These are phyloP conservation scores for Tokudaia tokunoshimensis DNA, from an alignment of 2,797 vertebrate species.

Conservation along the genomic window DNA sequence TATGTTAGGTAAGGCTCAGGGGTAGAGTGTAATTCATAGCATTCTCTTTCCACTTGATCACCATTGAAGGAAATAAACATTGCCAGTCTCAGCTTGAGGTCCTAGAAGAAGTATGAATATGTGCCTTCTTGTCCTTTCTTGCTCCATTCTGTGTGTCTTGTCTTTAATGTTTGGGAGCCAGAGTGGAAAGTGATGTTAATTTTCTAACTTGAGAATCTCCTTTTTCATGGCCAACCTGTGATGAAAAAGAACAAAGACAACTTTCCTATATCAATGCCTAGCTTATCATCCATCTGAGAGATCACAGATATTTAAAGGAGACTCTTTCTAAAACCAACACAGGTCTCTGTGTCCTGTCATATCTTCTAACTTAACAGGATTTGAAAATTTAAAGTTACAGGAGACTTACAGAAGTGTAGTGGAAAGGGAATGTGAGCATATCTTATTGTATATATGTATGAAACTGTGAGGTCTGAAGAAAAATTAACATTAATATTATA, in stretches of 20 bases:
- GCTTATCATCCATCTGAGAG: not conserved
- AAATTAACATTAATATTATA: not conserved
- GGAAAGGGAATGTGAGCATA: not conserved
- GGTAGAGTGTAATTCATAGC: not conserved
- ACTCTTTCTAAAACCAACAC: not conserved
- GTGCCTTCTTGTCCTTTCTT: not conserved
- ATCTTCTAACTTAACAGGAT: not conserved
- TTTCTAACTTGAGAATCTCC: not conserved
- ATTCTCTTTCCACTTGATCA: not conserved
- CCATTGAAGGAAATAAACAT: not conserved
- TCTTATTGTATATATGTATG: not conserved
- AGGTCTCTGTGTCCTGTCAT: not conserved
- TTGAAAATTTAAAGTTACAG: too few species aligned
- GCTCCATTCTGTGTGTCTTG: not conserved
- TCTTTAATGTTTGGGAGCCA: not conserved
- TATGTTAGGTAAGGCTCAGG: not conserved
- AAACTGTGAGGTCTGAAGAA: not conserved
- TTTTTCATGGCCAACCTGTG: not conserved
- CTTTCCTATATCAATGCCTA: rapidly evolving
- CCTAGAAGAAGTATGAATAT: not conserved
- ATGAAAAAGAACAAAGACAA: not conserved
- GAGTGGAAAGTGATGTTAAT: not conserved
- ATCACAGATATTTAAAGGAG: not conserved
- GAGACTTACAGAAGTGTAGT: not conserved
- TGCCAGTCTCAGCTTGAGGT: not conserved